Percentiles rank a stretch among this genome's conserved stretches.
These are phyloP conservation scores for Spatulosminthurus flaviceps DNA, from an alignment of 2,888 invertebrate species.

Conservation along the genomic window DNA sequence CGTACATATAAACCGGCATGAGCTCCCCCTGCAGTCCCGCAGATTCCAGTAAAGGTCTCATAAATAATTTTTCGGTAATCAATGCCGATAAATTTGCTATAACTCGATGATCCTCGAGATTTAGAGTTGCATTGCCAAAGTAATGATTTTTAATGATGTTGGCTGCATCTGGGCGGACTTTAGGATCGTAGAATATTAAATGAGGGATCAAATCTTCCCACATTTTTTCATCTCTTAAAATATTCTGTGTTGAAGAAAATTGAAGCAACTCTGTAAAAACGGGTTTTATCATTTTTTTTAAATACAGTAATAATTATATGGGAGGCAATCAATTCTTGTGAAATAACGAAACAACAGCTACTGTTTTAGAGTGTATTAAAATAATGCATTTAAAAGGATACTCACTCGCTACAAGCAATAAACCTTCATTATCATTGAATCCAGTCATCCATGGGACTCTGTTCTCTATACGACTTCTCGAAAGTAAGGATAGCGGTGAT, in stretches of 20 bases:
- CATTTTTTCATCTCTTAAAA: neutral
- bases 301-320: too few species aligned
- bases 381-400: neutral
- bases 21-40: neutral
- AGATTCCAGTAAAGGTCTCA: constrained; percentile 15
- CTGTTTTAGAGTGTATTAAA: too few species aligned
- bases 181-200: neutral
- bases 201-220: neutral
- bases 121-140: constrained; percentile 1
- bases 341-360: too few species aligned
- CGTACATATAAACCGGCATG: constrained; percentile 8
- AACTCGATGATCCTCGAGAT: neutral
- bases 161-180: neutral
- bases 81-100: neutral
- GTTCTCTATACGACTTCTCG: neutral
- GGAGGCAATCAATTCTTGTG: too few species aligned
- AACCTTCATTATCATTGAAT: neutral
- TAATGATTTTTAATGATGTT: neutral
- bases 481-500: neutral
- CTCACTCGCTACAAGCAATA: neutral
- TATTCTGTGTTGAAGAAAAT: neutral
- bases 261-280: neutral
- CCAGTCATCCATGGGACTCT: neutral
- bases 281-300: too few species aligned
- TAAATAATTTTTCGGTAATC: constrained; percentile 26